Conservation (phyloP, 2,888 invertebrate genomes). For the Fragum sueziense region DNA sequence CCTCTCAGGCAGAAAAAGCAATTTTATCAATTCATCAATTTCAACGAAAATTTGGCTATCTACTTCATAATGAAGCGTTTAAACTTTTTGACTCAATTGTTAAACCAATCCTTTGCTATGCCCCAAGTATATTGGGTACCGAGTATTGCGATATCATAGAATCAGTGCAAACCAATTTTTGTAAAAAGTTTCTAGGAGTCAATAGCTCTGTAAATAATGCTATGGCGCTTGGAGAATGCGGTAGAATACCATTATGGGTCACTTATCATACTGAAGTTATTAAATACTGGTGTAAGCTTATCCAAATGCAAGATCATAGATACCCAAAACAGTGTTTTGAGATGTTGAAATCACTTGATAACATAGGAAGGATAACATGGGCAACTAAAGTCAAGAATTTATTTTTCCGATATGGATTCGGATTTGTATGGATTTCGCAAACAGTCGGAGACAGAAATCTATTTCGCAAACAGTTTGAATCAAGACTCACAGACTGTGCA, state of each 20-base stretch:
- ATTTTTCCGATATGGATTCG: constrained; percentile 23
- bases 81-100: constrained; percentile 13
- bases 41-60: background rate
- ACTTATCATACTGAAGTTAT: constrained; percentile 11
- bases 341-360: constrained; percentile 16
- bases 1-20: constrained; percentile 7
- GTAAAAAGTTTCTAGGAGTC: constrained; percentile 5
- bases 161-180: background rate
- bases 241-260: constrained; percentile 9
- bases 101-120: constrained; percentile 7
- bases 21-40: background rate
- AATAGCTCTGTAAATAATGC: constrained; percentile 17
- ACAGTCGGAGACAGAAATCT: constrained; percentile 11
- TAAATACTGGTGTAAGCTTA: constrained; percentile 27
- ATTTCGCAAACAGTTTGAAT: constrained; percentile 17
- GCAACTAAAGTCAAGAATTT: constrained; percentile 24
- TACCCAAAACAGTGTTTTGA: constrained; percentile 14
- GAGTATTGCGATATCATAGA: constrained; percentile 10
- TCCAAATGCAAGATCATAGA: background rate
- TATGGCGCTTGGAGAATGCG: background rate
- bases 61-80: background rate
- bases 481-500: constrained; percentile 21
- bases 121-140: constrained; percentile 1
- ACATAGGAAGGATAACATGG: constrained; percentile 12
- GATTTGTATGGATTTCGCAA: constrained; percentile 21